These are phyloP conservation scores for Zoanthus solanderi DNA, from an alignment of 92 coral and sea anemone species.

Conservation along the genomic window DNA sequence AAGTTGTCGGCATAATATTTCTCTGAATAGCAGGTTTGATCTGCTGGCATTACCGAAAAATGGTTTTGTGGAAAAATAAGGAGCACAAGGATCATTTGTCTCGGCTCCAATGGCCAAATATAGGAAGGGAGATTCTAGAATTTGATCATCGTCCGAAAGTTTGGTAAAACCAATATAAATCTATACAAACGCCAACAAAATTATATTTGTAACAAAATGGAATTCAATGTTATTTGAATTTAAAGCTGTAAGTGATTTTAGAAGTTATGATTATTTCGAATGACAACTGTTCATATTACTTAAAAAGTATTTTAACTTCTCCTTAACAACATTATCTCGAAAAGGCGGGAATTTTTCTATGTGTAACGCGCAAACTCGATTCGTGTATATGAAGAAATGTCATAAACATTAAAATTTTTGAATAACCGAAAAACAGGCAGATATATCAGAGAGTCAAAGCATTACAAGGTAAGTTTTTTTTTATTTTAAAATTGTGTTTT, in stretches of 20 bases:
- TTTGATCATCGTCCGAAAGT: neutral
- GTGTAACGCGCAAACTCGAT: neutral
- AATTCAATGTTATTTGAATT: neutral
- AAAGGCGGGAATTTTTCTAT: constrained; percentile 1
- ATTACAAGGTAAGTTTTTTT: neutral
- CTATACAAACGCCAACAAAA: neutral
- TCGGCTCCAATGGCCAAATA: neutral
- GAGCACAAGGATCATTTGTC: neutral
- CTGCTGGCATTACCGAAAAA: constrained; percentile 46
- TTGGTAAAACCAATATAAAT: neutral
- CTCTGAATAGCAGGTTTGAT: constrained; percentile 89
- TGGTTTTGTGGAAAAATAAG: too few species aligned
- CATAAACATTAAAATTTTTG: neutral
- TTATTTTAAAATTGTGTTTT: neutral
- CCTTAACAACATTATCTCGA: neutral
- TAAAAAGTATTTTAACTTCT: neutral
- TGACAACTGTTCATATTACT: neutral
- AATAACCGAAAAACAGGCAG: neutral
- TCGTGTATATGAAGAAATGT: neutral
- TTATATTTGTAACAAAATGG: neutral
- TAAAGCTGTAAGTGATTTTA: neutral
- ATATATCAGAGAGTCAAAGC: neutral
- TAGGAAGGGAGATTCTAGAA: neutral
- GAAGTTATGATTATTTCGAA: neutral
- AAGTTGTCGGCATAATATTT: constrained; percentile 83